Base-by-base conservation (phyloP, 2,113 vertebrate species). In the Corythaeola cristata region DNA sequence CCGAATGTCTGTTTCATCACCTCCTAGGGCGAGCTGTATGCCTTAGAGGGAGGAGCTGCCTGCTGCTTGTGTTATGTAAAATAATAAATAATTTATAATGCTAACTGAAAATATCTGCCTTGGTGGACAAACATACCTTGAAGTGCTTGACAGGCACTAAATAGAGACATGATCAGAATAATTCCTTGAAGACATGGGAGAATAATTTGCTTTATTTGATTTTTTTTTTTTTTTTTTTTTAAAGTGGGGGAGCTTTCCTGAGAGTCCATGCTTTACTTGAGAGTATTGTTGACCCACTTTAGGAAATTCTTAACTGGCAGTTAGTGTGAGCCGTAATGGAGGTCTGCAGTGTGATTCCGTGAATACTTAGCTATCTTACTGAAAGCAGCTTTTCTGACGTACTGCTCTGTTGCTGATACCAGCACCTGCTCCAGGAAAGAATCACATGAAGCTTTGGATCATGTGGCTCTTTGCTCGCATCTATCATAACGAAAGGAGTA, bases 81-180 rank as follows among this genome's bases (percentile, higher is more conserved):
- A 88, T 90, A 94, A 90, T 96, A 96, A 92, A 96, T 94, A 81
- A 90, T 95, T 93, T 87, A 93, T 96, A 66, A 39, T 32, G 22
- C 27, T 93, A 32, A 22, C 62, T 41, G 91, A 78, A 88, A 85
- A 93, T 78, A 79, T n/a, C 37, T 88, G 35, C 59, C 24, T 77
- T 78, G 37, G 19, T 84, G 55, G 72, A 37, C 33, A 77, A 62
- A 52, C 8, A 2, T 53, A 12, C 11, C 6, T 4, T 67, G 30
- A 88, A 58, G n/a, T 66, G 30, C 39, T 69, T 92, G 30, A 62
- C 35, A 33, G 37, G n/a, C 17, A 1, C 67, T 77, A 72, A 78
- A 71, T 5, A 58, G 49, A 83, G 63, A 45, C 53, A 33, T 53
- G 39, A 60, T 58, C 21, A 47, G 62, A 96, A 50, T 17, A 91